Percentiles rank a stretch among this genome's conserved stretches.
phyloP scores from a whole-genome alignment of 1,140 invertebrate genomes.

The Sogatella furcifera region DNA sequence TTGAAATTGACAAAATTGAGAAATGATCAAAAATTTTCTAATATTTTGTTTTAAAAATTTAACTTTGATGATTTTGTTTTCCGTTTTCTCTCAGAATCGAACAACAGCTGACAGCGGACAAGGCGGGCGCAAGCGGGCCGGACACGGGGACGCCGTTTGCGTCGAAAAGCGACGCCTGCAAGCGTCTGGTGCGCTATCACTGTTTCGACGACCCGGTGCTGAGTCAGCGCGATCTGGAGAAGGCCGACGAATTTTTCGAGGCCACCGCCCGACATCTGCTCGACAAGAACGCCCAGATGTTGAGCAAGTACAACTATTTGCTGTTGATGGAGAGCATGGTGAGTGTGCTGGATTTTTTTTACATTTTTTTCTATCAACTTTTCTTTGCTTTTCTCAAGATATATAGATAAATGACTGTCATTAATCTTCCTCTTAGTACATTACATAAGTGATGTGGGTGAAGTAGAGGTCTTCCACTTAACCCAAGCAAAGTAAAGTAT shows the following conservation, averaged over 20 bases:
- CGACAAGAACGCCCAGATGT: constrained; percentile 60
- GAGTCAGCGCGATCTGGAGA: constrained; percentile 51
- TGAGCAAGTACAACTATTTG: constrained; percentile 66
- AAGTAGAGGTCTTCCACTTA: too few relatives aligned
- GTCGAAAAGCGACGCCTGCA: constrained; percentile 62
- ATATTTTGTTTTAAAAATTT: too few relatives aligned
- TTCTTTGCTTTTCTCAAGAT: too few relatives aligned
- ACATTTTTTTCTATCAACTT: too few relatives aligned
- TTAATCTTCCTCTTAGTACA: too few relatives aligned
- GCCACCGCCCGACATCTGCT: constrained; percentile 58
- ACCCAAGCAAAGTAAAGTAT: too few relatives aligned
- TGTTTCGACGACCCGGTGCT: constrained; percentile 60
- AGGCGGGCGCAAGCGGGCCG: constrained; percentile 61
- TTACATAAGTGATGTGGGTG: too few relatives aligned
- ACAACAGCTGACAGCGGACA: constrained; percentile 65
- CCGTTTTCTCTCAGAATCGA: too few relatives aligned
- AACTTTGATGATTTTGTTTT: constrained; percentile 18
- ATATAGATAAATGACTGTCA: too few relatives aligned
- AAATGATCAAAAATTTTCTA: too few relatives aligned
- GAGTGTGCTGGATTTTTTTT: constrained; percentile 25
- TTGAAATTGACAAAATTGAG: too few relatives aligned
- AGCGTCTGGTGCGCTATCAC: constrained; percentile 70
- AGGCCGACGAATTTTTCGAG: constrained; percentile 68
- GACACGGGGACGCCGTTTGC: constrained; percentile 66
- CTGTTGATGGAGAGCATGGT: constrained; percentile 79